Evolutionary conservation across 1,140 invertebrate genomes (phyloP).

Genomic region (Cherax quadricarinatus): DNA sequence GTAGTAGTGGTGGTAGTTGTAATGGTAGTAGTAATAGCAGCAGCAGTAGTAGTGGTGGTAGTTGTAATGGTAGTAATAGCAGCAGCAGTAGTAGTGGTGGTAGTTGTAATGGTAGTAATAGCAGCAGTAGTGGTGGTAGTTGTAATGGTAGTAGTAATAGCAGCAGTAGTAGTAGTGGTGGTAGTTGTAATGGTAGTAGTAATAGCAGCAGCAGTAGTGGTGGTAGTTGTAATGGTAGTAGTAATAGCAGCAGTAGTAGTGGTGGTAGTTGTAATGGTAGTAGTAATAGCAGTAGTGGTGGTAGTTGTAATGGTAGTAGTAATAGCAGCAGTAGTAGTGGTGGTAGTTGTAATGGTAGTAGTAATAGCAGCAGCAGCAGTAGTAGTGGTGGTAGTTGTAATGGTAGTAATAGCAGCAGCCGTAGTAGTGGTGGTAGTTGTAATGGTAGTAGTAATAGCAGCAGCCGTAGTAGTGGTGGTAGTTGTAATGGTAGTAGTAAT

Average conservation of each 20-base stretch:
- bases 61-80: neutral
- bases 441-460: no score
- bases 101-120: neutral
- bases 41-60: conserved; percentile 18
- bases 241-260: conserved; percentile 3
- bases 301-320: neutral
- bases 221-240: neutral
- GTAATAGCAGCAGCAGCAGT: no score
- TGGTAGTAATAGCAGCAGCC: conserved; percentile 9
- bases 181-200: neutral
- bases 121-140: neutral
- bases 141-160: conserved; percentile 8
- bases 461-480: neutral
- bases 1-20: conserved; percentile 3
- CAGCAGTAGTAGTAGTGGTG: conserved; percentile 21
- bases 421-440: conserved; percentile 16
- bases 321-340: neutral
- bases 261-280: conserved; percentile 10
- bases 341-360: neutral
- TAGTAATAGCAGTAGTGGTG: conserved; percentile 23
- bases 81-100: neutral
- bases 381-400: conserved; percentile 4
- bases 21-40: conserved; percentile 12
- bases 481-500: neutral
- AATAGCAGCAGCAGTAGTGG: neutral